Conservation (phyloP, 2,797 vertebrate species). For the Cirrhinus mrigala region DNA sequence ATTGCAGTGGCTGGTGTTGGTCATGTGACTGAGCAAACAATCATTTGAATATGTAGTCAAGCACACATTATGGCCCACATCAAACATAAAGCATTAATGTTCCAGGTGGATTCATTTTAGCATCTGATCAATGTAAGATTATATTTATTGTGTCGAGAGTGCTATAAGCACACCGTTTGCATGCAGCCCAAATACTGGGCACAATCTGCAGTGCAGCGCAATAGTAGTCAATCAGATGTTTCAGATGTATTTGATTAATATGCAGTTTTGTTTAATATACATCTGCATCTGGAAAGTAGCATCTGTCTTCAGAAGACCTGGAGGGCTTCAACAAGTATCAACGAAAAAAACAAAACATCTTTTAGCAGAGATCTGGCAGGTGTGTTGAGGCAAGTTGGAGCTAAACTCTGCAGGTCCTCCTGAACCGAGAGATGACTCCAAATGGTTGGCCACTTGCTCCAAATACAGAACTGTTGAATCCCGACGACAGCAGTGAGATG, state of each 20-base stretch:
- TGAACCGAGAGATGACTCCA: too few relatives aligned
- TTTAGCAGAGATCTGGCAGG: background rate
- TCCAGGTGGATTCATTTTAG: background rate
- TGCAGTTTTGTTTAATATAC: background rate
- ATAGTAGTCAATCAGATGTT: background rate
- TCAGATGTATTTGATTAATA: background rate
- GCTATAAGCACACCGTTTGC: background rate
- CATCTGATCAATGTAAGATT: constrained; percentile 37
- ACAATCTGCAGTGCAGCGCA: background rate
- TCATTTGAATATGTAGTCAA: constrained; percentile 73
- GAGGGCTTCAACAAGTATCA: background rate
- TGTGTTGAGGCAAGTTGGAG: too few relatives aligned
- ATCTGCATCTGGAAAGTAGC: background rate
- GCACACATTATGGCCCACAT: constrained; percentile 22
- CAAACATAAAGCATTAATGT: constrained; percentile 46
- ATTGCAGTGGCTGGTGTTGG: constrained; percentile 84
- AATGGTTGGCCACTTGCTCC: background rate
- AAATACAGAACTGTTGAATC: background rate
- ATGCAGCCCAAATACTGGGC: background rate
- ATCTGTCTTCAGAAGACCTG: background rate
- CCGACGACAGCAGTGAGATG: background rate
- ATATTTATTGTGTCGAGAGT: constrained; percentile 1
- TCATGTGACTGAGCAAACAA: constrained; percentile 82
- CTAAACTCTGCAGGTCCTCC: too few relatives aligned
- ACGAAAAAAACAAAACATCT: background rate